Percentiles rank a stretch among this genome's conserved stretches.
Evolutionary conservation across 2,888 invertebrate genomes (phyloP).

Genomic region (Tholera decimalis): DNA sequence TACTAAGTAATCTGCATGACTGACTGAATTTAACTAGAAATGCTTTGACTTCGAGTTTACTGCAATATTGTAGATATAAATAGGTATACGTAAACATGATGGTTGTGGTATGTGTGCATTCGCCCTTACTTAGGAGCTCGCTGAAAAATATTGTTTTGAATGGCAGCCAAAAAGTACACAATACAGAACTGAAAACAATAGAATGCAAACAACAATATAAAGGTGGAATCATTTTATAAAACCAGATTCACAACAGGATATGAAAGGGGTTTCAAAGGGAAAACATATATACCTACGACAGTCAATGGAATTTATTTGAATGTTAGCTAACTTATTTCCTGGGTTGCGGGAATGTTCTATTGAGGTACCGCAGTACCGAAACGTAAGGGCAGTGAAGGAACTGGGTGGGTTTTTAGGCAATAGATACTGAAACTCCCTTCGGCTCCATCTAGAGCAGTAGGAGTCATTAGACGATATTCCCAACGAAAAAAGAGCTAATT

Average conservation of each 20-base stretch:
- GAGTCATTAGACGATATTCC: too few relatives aligned
- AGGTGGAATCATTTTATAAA: slow-evolving; percentile 42
- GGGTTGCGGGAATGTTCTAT: too few relatives aligned
- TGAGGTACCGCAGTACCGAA: too few relatives aligned
- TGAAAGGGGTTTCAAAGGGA: slow-evolving; percentile 32
- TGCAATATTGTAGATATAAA: too few relatives aligned
- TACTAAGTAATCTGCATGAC: too few relatives aligned
- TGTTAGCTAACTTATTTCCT: slow-evolving; percentile 8
- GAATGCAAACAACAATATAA: slow-evolving; percentile 45
- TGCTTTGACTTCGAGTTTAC: not conserved
- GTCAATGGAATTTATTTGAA: slow-evolving; percentile 25
- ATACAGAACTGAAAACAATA: slow-evolving; percentile 53
- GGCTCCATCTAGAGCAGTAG: too few relatives aligned
- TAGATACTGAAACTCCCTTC: too few relatives aligned
- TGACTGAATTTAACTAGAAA: too few relatives aligned
- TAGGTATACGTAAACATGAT: not conserved
- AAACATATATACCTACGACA: slow-evolving; percentile 31
- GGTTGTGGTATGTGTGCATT: too few relatives aligned
- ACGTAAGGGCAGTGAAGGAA: too few relatives aligned
- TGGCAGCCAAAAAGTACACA: slow-evolving; percentile 32
- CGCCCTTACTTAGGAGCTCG: not conserved
- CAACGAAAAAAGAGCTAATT: too few relatives aligned
- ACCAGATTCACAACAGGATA: slow-evolving; percentile 33
- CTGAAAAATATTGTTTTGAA: slow-evolving; percentile 25
- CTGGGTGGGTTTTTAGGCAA: too few relatives aligned